These are phyloP conservation scores for Pygmarrhopalites habei DNA, from an alignment of 1,140 invertebrate genomes.

Conservation along the genomic window DNA sequence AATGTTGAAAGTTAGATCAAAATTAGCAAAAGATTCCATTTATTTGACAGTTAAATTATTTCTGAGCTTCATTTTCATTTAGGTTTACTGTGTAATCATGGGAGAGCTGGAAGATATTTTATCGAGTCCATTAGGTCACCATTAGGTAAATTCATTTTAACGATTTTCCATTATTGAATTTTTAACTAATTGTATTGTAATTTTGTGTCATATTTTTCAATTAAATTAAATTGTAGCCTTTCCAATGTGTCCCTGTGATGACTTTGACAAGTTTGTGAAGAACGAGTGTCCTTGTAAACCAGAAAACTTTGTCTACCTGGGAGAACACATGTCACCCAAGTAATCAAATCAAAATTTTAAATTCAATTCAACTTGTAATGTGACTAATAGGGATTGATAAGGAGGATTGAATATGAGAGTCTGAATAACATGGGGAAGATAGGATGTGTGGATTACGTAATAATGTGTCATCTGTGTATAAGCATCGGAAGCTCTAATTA, in stretches of 20 bases:
- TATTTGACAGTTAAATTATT: not conserved
- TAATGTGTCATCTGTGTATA: not conserved
- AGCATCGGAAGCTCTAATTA: not conserved
- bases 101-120: conserved; percentile 18
- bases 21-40: not conserved
- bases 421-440: too few relatives aligned
- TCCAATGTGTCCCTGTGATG: conserved; percentile 22
- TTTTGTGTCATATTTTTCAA: too few relatives aligned
- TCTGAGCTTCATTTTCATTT: not conserved
- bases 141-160: conserved; percentile 10
- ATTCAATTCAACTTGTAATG: not conserved
- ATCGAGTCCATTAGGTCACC: conserved; percentile 19
- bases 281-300: conserved; percentile 20
- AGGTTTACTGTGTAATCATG: conserved; percentile 3
- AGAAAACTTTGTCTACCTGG: conserved; percentile 18
- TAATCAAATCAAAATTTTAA: not conserved
- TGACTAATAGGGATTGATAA: not conserved
- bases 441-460: too few relatives aligned
- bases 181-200: not conserved
- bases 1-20: conserved; percentile 25
- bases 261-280: conserved; percentile 18
- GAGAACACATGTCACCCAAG: conserved; percentile 28
- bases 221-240: conserved; percentile 24
- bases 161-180: not conserved
- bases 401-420: too few relatives aligned